These are phyloP conservation scores for Penelope pileata DNA, from an alignment of 2,113 vertebrate genomes.

Conservation along the genomic window DNA sequence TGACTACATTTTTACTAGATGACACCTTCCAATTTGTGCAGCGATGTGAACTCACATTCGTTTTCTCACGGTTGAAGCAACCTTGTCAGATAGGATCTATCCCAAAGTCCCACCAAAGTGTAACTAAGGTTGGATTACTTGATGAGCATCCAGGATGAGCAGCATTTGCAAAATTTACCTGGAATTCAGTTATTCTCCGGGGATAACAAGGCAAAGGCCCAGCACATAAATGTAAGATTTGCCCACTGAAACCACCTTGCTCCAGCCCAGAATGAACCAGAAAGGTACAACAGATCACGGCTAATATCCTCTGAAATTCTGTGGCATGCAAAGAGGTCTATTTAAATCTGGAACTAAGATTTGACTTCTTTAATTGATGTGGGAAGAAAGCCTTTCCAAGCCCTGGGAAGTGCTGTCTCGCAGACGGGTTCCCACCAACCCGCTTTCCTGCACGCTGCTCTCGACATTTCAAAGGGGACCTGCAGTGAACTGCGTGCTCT, in stretches of 20 bases:
- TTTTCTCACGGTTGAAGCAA: background rate
- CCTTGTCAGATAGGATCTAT: background rate
- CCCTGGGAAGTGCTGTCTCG: background rate
- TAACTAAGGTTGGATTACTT: background rate
- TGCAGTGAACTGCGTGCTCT: background rate
- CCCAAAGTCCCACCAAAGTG: background rate
- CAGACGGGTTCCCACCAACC: background rate
- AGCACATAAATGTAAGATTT: background rate
- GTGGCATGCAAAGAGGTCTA: background rate
- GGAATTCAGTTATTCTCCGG: background rate
- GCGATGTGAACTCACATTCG: background rate
- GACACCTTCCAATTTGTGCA: background rate
- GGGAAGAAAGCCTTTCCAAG: background rate
- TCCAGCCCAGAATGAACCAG: background rate
- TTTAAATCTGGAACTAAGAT: background rate
- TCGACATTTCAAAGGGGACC: background rate
- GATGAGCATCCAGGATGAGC: background rate
- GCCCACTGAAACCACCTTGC: background rate
- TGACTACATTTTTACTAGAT: background rate
- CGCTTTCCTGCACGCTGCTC: background rate
- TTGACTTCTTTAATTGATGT: background rate
- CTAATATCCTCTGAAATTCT: background rate
- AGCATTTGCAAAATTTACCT: background rate
- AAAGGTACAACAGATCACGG: background rate
- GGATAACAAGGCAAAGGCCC: background rate